Evolutionary conservation across 2,113 vertebrate genomes (phyloP).

Genomic region (Phycodurus eques): DNA sequence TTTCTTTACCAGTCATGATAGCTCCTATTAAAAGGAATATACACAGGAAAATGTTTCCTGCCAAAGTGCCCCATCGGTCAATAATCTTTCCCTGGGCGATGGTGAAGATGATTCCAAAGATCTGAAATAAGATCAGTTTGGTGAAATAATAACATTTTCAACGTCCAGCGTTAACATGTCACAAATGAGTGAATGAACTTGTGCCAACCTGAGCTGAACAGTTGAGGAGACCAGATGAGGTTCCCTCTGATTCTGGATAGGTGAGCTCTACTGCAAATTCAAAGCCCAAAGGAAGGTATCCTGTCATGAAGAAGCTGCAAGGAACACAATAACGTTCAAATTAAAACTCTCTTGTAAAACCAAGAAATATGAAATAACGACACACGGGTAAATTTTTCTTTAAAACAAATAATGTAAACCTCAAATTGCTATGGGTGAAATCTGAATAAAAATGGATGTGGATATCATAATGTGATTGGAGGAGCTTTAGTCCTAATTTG

Average conservation of each 20-base stretch:
- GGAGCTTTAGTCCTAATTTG: slow-evolving; percentile 16
- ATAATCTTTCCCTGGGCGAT: slow-evolving; percentile 88
- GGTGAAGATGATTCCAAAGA: slow-evolving; percentile 94
- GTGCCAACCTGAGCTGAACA: slow-evolving; percentile 87
- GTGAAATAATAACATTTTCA: neutral
- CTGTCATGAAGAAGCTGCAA: slow-evolving; percentile 93
- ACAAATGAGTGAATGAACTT: neutral
- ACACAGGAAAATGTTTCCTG: slow-evolving; percentile 88
- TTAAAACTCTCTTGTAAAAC: neutral
- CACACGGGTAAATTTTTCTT: neutral
- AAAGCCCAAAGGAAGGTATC: slow-evolving; percentile 92
- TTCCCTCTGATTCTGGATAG: slow-evolving; percentile 92
- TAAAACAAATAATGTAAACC: too few relatives aligned
- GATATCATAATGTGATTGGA: neutral
- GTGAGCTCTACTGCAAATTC: slow-evolving; percentile 95
- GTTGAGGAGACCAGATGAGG: slow-evolving; percentile 93
- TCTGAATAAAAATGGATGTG: neutral
- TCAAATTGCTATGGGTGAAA: neutral
- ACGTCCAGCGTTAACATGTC: neutral
- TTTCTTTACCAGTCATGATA: slow-evolving; percentile 80
- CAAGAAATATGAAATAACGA: neutral
- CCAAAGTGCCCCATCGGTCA: slow-evolving; percentile 75
- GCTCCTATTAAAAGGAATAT: slow-evolving; percentile 82
- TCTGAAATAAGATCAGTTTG: slow-evolving; percentile 60
- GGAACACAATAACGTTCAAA: neutral